Evolutionary conservation across 2,113 vertebrate species (phyloP), one percentile per base, ranked within the genome.

Genomic region (Chionis minor): DNA sequence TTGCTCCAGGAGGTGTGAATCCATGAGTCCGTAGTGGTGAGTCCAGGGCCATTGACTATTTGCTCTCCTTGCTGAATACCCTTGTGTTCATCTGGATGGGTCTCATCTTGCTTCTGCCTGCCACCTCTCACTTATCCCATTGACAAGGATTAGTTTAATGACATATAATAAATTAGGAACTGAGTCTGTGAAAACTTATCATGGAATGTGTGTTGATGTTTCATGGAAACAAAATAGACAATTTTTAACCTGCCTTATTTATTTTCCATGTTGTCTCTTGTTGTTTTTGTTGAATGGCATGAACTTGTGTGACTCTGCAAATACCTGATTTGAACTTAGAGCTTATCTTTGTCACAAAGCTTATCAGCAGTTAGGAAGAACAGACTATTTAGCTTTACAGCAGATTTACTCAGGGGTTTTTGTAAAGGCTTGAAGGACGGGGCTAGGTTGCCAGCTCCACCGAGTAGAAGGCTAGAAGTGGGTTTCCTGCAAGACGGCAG

Each of bases 81-180:
- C 6, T 35, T 27, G 11, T 33, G 40, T 75, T 70, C 26, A 9
- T 54, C 75, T 74, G 7, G 44, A 23, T 5, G 10, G 11, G 18
- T 35, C 51, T 44, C 1, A 1, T 23, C 59, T 88, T 20, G 1
- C 30, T 54, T 90, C 51, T 40, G 20, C 6, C n/a, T 0, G 0
- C 7, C 10, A 12, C 42, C 24, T 94, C 20, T 90, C 30, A 1
- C 28, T n/a, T 10, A 14, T 35, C 33, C 24, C n/a, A 6, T 27
- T 78, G 69, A 27, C 6, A 17, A 63, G 26, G 40, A 15, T 84
- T n/a, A 14, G 18, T 52, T 27, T 24, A 70, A n/a, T 54, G 52
- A 26, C 38, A 47, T 27, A 14, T 12, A 49, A 35, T 40, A 67
- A 20, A 15, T 35, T 47, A n/a, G 28, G 49, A 73, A 22, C 12